phyloP scores from a whole-genome alignment of 2,113 vertebrate genomes.

The Caranx ignobilis region DNA sequence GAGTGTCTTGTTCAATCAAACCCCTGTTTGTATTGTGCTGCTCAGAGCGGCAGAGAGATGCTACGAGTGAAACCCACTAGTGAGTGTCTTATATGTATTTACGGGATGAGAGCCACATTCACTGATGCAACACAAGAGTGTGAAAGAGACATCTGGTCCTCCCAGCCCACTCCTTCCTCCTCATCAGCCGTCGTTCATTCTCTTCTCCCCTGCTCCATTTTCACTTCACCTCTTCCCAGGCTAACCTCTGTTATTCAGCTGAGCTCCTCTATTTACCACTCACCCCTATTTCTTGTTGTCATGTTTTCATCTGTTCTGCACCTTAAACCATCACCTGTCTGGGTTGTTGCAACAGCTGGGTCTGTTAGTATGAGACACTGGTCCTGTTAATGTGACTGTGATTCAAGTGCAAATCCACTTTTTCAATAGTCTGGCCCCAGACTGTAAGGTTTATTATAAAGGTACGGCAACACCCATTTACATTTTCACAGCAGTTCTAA shows the following conservation, averaged over 20 bases:
- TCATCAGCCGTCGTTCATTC: slow-evolving; percentile 29
- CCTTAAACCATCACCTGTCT: slow-evolving; percentile 6
- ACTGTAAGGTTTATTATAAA: slow-evolving; percentile 20
- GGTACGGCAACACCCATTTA: slow-evolving; percentile 1
- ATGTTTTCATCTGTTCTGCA: slow-evolving; percentile 12
- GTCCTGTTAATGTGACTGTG: slow-evolving; percentile 9
- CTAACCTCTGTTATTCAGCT: slow-evolving; percentile 41
- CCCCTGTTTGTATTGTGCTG: slow-evolving; percentile 30
- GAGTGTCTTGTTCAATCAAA: slow-evolving; percentile 31
- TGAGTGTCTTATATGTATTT: slow-evolving; percentile 19
- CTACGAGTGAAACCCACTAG: slow-evolving; percentile 67
- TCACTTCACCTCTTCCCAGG: slow-evolving; percentile 46
- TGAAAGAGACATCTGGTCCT: slow-evolving; percentile 79
- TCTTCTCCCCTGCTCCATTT: slow-evolving; percentile 34
- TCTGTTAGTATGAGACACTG: neutral
- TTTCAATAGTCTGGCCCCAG: slow-evolving; percentile 1
- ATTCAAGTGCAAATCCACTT: slow-evolving; percentile 25
- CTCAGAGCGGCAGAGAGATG: slow-evolving; percentile 36
- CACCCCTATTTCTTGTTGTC: neutral
- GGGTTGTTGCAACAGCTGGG: slow-evolving; percentile 19
- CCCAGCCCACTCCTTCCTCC: slow-evolving; percentile 22
- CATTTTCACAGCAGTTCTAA: slow-evolving; percentile 4
- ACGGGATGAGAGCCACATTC: slow-evolving; percentile 61
- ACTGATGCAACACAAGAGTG: slow-evolving; percentile 49
- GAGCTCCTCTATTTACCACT: slow-evolving; percentile 8